Evolutionary conservation across 2,113 vertebrate species (phyloP), one percentile per base, ranked within the genome.

Genomic region (Ciconia boyciana): DNA sequence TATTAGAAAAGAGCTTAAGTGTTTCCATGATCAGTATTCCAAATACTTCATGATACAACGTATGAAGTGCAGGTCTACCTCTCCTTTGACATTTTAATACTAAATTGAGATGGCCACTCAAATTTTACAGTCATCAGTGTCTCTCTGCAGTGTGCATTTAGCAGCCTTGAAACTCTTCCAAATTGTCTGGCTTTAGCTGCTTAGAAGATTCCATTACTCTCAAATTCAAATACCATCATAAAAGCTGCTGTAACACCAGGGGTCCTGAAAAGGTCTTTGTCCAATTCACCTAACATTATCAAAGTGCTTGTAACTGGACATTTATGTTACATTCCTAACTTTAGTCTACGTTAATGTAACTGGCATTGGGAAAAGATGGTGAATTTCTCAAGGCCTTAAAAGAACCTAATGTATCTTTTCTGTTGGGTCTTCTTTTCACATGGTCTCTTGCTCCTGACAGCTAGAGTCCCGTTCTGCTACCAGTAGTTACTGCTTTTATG

Each of bases 161-260:
- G 78, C 81, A 95, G 83, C 78, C 77, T 93, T 98, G 96, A 97
- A 97, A 79, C 69, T 74, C 72, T 83, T 97, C 95, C 96, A 97
- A 96, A 90, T 91, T 77, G 83, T 91, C 96, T 96, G 86, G 43
- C 52, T 95, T 91, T 87, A 96, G 78, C 87, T 85, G 43, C 91
- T 76, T 76, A 76, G 85, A 79, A 44, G 77, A 91, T 94, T 90
- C 96, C 88, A 95, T 96, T 96, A 92, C 79, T 94, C 86, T 95
- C 79, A 84, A 68, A 95, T 96, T 96, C 94, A 96, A 97, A 97
- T 91, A 55, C 90, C 46, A 19, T 84, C 72, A 91, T 96, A 95
- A 96, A 97, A 90, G 70, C 89, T 93, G 77, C 78, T 92, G 26
- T 68, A 91, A 92, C 83, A 82, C 36, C 66, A 81, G 75, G 39